Conservation (phyloP, 1,140 invertebrate genomes). For the Saccostrea cuccullata region DNA sequence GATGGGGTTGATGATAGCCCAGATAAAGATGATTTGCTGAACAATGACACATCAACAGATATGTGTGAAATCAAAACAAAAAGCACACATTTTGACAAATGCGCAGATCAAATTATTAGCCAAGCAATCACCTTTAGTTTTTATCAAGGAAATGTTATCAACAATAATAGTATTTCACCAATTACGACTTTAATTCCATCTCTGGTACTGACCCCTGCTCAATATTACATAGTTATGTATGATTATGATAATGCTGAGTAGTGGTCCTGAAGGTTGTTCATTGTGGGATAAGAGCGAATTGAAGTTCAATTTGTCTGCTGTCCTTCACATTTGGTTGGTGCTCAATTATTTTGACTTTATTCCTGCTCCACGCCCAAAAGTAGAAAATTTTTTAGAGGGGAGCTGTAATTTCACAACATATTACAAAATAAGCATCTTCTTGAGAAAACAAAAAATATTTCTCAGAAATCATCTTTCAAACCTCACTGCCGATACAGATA, state of each 20-base stretch:
- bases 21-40: no score
- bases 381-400: background rate
- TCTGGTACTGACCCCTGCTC: background rate
- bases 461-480: background rate
- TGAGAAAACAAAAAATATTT: background rate
- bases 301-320: conserved; percentile 13
- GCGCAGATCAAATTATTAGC: conserved; percentile 8
- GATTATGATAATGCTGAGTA: conserved; percentile 21
- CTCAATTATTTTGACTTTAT: background rate
- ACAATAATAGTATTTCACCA: background rate
- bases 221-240: conserved; percentile 25
- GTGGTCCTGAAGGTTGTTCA: background rate
- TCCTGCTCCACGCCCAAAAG: background rate
- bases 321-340: conserved; percentile 7
- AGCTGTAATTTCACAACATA: background rate
- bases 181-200: background rate
- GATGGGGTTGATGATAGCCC: background rate
- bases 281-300: background rate
- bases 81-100: background rate
- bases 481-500: no score
- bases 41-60: no score
- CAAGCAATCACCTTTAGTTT: conserved; percentile 29
- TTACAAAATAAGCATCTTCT: background rate
- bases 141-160: background rate
- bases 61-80: conserved; percentile 2